Percentiles rank a stretch among this genome's conserved stretches.
These are phyloP conservation scores for Dipodomys stephensi DNA, from an alignment of 2,113 vertebrate genomes.

Conservation along the genomic window DNA sequence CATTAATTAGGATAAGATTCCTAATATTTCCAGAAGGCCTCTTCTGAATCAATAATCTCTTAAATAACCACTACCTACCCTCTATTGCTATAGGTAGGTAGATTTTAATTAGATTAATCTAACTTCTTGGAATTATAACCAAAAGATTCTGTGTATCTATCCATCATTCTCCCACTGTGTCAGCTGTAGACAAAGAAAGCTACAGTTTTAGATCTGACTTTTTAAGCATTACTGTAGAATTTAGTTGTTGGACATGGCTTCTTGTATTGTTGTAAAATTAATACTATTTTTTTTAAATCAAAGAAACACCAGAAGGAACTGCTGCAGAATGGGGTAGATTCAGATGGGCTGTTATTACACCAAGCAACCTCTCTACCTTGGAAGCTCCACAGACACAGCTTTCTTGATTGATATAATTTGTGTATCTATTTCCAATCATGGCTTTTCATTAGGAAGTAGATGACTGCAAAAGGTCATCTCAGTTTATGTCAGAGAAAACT, in stretches of 20 bases:
- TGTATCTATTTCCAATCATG: constrained; percentile 38
- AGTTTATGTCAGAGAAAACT: not conserved
- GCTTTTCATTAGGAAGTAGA: constrained; percentile 20
- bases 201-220: constrained; percentile 23
- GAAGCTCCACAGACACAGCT: not conserved
- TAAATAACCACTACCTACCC: not conserved
- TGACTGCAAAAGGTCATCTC: constrained; percentile 37
- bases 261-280: constrained; percentile 34
- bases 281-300: constrained; percentile 5
- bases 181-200: constrained; percentile 40
- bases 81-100: not conserved
- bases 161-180: constrained; percentile 1
- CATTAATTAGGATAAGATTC: not conserved
- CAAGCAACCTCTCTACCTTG: not conserved
- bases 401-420: constrained; percentile 39
- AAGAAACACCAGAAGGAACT: constrained; percentile 4
- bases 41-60: not conserved
- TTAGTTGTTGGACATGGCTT: constrained; percentile 2
- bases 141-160: not conserved
- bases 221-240: not conserved
- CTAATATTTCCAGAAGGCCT: not conserved
- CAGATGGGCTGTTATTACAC: constrained; percentile 4
- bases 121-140: constrained; percentile 26
- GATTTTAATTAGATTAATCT: constrained; percentile 7
- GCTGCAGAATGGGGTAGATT: not conserved